Evolutionary conservation across 2,888 invertebrate genomes (phyloP), one percentile per base, ranked within the genome.

Genomic region (Yponomeuta evonymella): DNA sequence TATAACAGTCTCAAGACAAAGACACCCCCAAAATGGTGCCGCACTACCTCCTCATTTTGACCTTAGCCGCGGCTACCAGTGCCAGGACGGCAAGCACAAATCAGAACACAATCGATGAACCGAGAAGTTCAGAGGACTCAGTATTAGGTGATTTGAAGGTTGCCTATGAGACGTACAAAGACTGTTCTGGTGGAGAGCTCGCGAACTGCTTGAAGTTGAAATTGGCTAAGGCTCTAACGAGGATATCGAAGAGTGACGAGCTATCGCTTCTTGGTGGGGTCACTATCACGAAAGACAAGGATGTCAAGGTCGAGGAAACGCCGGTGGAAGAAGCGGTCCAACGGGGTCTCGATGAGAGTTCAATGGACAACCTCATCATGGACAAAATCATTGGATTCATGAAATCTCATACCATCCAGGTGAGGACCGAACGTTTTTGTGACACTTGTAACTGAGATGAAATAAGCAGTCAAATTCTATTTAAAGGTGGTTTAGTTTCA

Each of bases 141-240:
- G 84, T 93, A 75, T 87, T 95, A 74, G 94, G 94, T 74, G 96
- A 96, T 78, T 86, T 96, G 8, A 94, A 95, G 77, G 93, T 95
- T 79, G 94, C 96, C 75, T 96, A 96, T 80, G 96, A 96, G 82
- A 94, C 96, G 74, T 97, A 97, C 87, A 96, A 95, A 84, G 96
- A 97, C 79, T 97, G 97, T 89, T 93, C 95, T 73, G 94, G 94
- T 70, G 89, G 93, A 73, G 95, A 95, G 75, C 83, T 96, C 48
- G 92, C 95, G 3, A 94, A 95, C 73, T 97, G 97, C 77, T 90
- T 97, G 70, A 97, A 97, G 84, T 87, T 96, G 73, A 97, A 97
- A 82, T 86, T 97, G 70, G 93, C 96, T n/a, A 94, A 95, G 33
- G 95, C 96, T 2, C 89, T 97, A 85, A 96, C 96, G 78, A 94